A percentile compares a stretch with the other conserved stretches of the same genome.
phyloP scores from a whole-genome alignment of 2,888 invertebrate genomes.

The Spodoptera picta region DNA sequence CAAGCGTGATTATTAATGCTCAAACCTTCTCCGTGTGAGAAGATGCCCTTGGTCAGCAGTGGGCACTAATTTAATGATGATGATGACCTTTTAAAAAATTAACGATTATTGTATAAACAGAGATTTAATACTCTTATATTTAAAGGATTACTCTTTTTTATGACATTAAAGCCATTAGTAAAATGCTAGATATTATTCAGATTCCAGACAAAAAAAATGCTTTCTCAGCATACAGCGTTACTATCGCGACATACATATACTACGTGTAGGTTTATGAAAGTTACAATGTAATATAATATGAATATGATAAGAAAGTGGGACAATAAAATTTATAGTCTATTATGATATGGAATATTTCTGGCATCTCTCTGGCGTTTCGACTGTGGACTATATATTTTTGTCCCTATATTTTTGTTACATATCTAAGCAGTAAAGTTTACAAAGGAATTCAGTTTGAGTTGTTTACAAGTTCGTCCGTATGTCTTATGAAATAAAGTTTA shows the following conservation, averaged over 20 bases:
- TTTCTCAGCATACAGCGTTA: conserved; percentile 23
- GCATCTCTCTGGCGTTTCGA: conserved; percentile 30
- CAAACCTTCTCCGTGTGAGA: too few species aligned
- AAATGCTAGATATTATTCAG: too few species aligned
- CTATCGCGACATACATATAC: conserved; percentile 26
- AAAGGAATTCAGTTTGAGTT: not conserved
- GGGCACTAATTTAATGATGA: too few species aligned
- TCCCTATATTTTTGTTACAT: conserved; percentile 30
- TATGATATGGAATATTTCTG: conserved; percentile 47
- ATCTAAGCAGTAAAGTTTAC: conserved; percentile 30
- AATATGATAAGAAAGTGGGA: conserved; percentile 39
- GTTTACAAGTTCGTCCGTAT: not conserved
- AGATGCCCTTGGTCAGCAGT: too few species aligned
- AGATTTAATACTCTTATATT: too few species aligned
- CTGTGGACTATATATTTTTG: conserved; percentile 46
- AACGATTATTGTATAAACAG: too few species aligned
- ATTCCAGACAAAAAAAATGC: not conserved
- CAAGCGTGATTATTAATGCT: too few species aligned
- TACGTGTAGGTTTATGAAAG: conserved; percentile 25
- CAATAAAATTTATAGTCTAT: conserved; percentile 57
- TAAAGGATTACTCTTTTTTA: too few species aligned
- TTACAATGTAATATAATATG: conserved; percentile 26
- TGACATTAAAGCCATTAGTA: too few species aligned
- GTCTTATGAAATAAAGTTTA: not conserved
- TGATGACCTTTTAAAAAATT: too few species aligned